Base-by-base conservation (phyloP, 1,140 invertebrate genomes). In the Glomeris maerens region DNA sequence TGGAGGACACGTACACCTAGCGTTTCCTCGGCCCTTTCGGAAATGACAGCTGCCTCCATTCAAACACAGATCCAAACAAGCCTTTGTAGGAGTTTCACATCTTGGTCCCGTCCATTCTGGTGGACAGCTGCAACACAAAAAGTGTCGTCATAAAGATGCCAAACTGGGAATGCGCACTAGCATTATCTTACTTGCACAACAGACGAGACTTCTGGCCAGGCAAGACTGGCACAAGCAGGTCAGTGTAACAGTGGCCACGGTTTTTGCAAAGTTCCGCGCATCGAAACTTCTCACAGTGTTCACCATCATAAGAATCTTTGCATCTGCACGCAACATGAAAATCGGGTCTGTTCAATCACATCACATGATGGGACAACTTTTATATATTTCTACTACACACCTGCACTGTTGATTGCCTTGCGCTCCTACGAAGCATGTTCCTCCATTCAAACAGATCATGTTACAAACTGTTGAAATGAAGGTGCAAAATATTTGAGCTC, bases 191-290 rank as follows among this genome's bases (percentile, higher is more conserved):
- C 47, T 5, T 23, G 23, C 47, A 49, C 4, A 22, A 5, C 23
- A 70, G 48, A 3, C 59, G 61, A 1, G 63, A 55, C 48, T 58
- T 54, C 53, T 47, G 17, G 53, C 52, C 48, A 51, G 27, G 44
- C 52, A 49, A 10, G n/a, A 61, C 49, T 39, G 49, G 40, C 36
- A 48, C 42, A 10, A 60, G 53, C 1, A 64, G 48, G 57, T 72
- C 70, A 17, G 64, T 60, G 39, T 72, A 72, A 56, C 79, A 81
- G 3, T 74, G 63, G 22, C 76, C 78, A 56, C 74, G 73, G 63
- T 80, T 80, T 53, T 70, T 66, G 55, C 81, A 81, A 59, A 72
- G 72, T 39, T 74, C 71, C 0, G 73, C 74, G 60, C 78, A 81
- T 17, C 74, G 65, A 59, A 78, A 80, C 31, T 74, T 70, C 55